These are phyloP conservation scores for Macrophya alboannulata DNA, from an alignment of 2,888 invertebrate genomes.

Conservation along the genomic window DNA sequence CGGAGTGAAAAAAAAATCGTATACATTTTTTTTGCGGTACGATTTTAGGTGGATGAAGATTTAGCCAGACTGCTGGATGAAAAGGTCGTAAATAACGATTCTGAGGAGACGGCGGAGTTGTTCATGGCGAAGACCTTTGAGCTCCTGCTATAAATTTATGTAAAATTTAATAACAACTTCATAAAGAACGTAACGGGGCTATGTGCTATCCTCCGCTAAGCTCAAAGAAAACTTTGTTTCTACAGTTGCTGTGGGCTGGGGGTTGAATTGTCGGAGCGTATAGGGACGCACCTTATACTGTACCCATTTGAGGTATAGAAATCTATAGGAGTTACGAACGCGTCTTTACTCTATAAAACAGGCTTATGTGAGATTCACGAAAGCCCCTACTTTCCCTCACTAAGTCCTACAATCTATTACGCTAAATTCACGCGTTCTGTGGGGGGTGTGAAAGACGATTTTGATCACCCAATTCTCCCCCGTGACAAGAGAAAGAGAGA, in stretches of 20 bases:
- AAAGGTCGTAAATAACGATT: conserved; percentile 22
- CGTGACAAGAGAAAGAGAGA: not conserved
- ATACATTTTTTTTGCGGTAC: not conserved
- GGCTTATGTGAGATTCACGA: conserved; percentile 25
- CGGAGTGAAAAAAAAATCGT: not conserved
- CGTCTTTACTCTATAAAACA: conserved; percentile 36
- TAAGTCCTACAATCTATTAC: conserved; percentile 37
- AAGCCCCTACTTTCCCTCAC: conserved; percentile 33
- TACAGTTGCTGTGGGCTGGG: not conserved
- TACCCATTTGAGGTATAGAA: conserved; percentile 1
- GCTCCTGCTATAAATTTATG: conserved; percentile 49
- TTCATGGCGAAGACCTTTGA: conserved; percentile 7
- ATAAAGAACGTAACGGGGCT: conserved; percentile 22
- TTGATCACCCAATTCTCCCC: not conserved
- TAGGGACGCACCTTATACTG: not conserved
- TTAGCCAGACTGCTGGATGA: not conserved
- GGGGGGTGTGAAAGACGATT: conserved; percentile 35
- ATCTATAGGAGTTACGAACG: not conserved
- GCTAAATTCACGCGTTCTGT: not conserved
- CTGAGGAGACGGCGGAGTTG: not conserved
- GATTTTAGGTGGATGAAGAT: not conserved
- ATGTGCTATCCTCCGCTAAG: not conserved
- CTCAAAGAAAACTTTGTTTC: conserved; percentile 19
- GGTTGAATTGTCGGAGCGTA: not conserved
- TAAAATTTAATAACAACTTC: conserved; percentile 54